Evolutionary conservation across 2,113 vertebrate genomes (phyloP), one percentile per base, ranked within the genome.

Genomic region (Falco punctatus): DNA sequence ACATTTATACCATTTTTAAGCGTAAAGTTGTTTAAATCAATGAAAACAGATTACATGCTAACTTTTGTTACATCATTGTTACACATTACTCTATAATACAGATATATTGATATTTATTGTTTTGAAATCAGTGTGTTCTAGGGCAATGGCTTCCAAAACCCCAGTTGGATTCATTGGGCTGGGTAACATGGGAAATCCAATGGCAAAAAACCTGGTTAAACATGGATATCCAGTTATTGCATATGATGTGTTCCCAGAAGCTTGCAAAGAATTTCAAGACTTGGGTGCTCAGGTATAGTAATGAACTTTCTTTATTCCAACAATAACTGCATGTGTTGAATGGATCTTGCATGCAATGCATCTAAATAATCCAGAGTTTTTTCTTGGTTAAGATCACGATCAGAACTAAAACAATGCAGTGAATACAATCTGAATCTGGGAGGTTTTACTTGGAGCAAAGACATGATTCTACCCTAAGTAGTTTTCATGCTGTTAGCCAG

Each of bases 111-210:
- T 96, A 71, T 58, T 69, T 96, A 80, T 94, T 97, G 44, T 97
- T 95, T 98, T 97, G 71, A 95, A 97, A 97, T 84, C 91, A 99
- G 99, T 98, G 73, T 99, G 98, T 98, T 98, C 98, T 93, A 99
- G 99, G 98, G 98, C 98, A 92, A 98, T 99, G 99, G 99, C 99
- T 97, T 99, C 99, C 70, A 99, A 99, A 98, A 99, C 99, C 74
- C 98, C 98, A 46, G 99, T 99, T 97, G 99, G 99, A 95, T 99
- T 99, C 94, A 77, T 99, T 97, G 99, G 99, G 61, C 97, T 99
- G 96, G 99, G 99, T 81, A 99, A 99, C 92, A 99, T 99, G 99
- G 99, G 99, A 90, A 99, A 99, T 97, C 99, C 99, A 92, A 99
- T 99, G 99, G 99, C 99, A 81, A 99, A 99, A 98, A 99, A 99